Evolutionary conservation across 2,113 vertebrate species (phyloP), one percentile per base, ranked within the genome.

Genomic region (Dicrurus megarhynchus): DNA sequence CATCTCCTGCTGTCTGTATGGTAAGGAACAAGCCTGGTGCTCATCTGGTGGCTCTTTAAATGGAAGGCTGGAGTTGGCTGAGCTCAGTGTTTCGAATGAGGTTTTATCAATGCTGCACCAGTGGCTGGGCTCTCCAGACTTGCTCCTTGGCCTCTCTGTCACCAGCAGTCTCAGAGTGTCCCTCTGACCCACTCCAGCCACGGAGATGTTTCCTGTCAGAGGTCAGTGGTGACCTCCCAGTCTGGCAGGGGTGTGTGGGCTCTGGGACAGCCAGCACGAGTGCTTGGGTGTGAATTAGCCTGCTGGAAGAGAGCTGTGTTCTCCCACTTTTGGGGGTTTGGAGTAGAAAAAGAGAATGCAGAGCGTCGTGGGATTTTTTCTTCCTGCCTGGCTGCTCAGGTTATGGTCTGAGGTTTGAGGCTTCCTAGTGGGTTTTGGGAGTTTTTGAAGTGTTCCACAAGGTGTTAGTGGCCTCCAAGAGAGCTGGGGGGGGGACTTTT

Each of bases 281-380:
- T 1, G 10, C 1, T 1, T 3, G 5, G 2, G 23, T 59, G 28
- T 4, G 19, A 5, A 12, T 23, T 1, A 11, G 7, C 9, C 35
- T 56, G 32, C 4, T 47, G 61, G 15, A 2, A 41, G 32, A 65
- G 19, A 39, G 12, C 13, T 39, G 22, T 14, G 3, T 8, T 22
- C 9, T 30, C n/a, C 27, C 15, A 3, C 0, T 2, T 76, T 2
- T 5, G 30, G 27, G 27, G 32, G 2, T 4, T 23, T 41, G 37
- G 30, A 6, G 30, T 9, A 35, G 20, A 13, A 59, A 42, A 60
- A 56, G 21, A 49, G 7, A 26, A 26, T 32, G 22, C 9, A 14
- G 41, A 23, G 7, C 7, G 9, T 4, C 37, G 13, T 1, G 33
- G 20, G 13, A 3, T 61, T 33, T 26, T 18, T 64, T 35, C n/a